phyloP scores from a whole-genome alignment of 2,888 invertebrate genomes.

The Neocrepidodera transversa region DNA sequence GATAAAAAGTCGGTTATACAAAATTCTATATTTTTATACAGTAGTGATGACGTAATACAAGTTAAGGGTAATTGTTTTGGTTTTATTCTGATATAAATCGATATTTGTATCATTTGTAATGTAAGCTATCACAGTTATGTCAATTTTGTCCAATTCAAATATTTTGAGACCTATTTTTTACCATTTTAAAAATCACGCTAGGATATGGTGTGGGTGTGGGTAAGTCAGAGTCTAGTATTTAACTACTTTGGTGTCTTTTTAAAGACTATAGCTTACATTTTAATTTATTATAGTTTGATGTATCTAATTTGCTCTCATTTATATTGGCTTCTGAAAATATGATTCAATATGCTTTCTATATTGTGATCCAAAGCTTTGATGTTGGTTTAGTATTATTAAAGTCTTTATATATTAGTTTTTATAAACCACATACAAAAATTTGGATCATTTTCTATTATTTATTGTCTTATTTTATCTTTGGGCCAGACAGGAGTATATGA shows the following conservation, averaged over 20 bases:
- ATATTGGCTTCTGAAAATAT: background rate
- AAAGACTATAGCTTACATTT: slow-evolving; percentile 29
- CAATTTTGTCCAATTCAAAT: slow-evolving; percentile 20
- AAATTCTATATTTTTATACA: too few relatives aligned
- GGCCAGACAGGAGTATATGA: too few relatives aligned
- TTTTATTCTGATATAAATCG: background rate
- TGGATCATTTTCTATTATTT: background rate
- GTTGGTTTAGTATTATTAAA: too few relatives aligned
- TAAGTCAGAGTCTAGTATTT: slow-evolving; percentile 37
- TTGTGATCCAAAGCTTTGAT: too few relatives aligned
- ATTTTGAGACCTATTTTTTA: slow-evolving; percentile 37
- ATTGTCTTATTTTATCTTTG: background rate
- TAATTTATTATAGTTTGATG: background rate
- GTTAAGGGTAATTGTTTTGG: too few relatives aligned
- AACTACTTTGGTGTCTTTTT: slow-evolving; percentile 17
- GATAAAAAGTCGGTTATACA: too few relatives aligned
- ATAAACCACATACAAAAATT: background rate
- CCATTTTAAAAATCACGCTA: slow-evolving; percentile 42
- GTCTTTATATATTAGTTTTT: too few relatives aligned
- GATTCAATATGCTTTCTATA: background rate
- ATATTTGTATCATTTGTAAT: slow-evolving; percentile 13
- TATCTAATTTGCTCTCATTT: slow-evolving; percentile 2
- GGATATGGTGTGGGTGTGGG: slow-evolving; percentile 45
- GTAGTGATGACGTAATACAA: too few relatives aligned
- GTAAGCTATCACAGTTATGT: slow-evolving; percentile 19